Percentiles rank a stretch among this genome's conserved stretches.
These are phyloP conservation scores for Ganaspis brasiliensis DNA, from an alignment of 2,888 invertebrate genomes.

Conservation along the genomic window DNA sequence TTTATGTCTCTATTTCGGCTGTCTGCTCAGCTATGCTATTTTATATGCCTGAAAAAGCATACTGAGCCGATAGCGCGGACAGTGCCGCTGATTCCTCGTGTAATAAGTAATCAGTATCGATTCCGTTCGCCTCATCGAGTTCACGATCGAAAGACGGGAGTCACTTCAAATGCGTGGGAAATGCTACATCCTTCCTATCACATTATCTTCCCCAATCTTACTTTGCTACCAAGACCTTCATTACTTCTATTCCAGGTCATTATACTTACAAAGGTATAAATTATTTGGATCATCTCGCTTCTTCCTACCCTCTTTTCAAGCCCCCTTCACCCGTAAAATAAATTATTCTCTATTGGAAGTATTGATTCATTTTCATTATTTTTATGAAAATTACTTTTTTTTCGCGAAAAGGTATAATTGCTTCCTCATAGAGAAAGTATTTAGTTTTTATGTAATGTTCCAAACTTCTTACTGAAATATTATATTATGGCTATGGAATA, in stretches of 20 bases:
- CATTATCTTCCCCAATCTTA: constrained; percentile 36
- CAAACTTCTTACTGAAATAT: too few species aligned
- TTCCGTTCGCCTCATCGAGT: constrained; percentile 32
- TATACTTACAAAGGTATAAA: constrained; percentile 38
- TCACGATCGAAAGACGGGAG: constrained; percentile 40
- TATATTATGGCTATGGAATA: too few species aligned
- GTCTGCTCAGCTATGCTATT: constrained; percentile 20
- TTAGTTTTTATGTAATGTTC: too few species aligned
- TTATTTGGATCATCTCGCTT: constrained; percentile 29
- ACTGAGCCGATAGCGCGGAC: constrained; percentile 10
- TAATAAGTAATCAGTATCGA: constrained; percentile 43
- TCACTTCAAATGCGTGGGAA: constrained; percentile 36
- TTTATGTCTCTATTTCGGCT: not conserved
- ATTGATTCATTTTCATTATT: constrained; percentile 4
- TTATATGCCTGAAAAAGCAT: constrained; percentile 20
- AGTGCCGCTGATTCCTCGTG: constrained; percentile 7
- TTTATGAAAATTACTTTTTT: too few species aligned
- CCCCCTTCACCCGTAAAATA: constrained; percentile 24
- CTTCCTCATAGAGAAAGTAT: too few species aligned
- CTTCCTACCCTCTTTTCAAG: constrained; percentile 25
- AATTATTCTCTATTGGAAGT: not conserved
- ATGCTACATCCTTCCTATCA: constrained; percentile 36
- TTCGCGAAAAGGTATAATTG: too few species aligned
- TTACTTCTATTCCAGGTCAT: constrained; percentile 38
- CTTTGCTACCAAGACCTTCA: constrained; percentile 20